Evolutionary conservation across 53 echinoderm and acorn worm genomes (phyloP), one percentile per base, ranked within the genome.

Genomic region (Holothuria leucospilota): DNA sequence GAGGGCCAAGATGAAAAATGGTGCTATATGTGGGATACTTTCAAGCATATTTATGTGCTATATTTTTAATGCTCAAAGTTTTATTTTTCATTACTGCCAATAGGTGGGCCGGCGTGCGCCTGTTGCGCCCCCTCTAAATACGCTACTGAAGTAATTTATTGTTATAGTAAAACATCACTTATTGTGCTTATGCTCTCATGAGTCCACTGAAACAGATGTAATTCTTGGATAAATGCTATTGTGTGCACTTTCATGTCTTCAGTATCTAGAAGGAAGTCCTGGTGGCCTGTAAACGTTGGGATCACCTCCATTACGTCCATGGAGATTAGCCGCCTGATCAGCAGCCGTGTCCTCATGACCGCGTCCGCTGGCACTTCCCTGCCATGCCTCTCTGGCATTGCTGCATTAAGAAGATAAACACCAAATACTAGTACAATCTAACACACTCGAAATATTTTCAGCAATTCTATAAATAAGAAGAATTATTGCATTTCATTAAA

Each of bases 311-410:
- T 53, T 87, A 30, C 87, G 87, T 20, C 87, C 87, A 62, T 51
- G 78, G 2, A 13, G 29, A 79, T 79, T 78, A 9, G 85, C 85
- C 71, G 51, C 71, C 21, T 85, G 85, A n/a, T 85, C 85, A 18
- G 85, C 86, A 20, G 14, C 20, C 21, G 71, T 71, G 29, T 86
- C 86, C 75, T 86, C 75, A 2, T 42, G 51, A 28, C 72, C 74
- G 39, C 74, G 86, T 25, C 86, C 86, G 14, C 86, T 86, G 28
- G 2, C 1, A 74, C 14, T 2, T 12, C 75, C 75, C 69, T 86
- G 86, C 60, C 62, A 86, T 18, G 20, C 20, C 60, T 78, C 87
- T 2, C 78, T 78, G 51, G 42, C 87, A 59, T 78, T n/a, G 80
- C 67, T 78, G 78, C 20, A 75, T 11, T 12, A 23, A 20, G 39